Base-by-base conservation (phyloP, 2,888 invertebrate genomes). In the Bembecia ichneumoniformis region DNA sequence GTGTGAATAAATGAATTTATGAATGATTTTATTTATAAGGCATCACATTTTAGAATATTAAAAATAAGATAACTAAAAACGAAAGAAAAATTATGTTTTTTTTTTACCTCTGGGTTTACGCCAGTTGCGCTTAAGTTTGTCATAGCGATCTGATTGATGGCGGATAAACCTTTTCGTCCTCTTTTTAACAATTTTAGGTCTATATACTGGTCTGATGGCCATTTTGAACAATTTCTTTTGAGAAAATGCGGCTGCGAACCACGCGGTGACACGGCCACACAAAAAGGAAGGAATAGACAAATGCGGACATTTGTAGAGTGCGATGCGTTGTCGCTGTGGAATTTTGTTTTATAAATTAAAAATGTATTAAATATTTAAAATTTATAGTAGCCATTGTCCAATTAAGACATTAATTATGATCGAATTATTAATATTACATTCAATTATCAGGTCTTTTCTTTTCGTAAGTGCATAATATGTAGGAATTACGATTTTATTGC, bases 61-160 rank as follows among this genome's bases (percentile, higher is more conserved):
- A 16, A 44, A 15, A 15, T 16, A 7, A 7, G 28, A 13, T n/a
- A 43, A 47, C 13, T 7, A 7, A 7, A 40, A 13, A 14, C 13
- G n/a, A 40, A 13, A 40, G 40, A 40, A 7, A 40, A 40, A 40
- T n/a, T n/a, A n/a, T n/a, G 40, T 10, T 5, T 40, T 11, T 48
- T 47, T 52, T 77, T 63, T 74, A 88, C 88, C 99, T 89, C 98
- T 98, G 15, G 99, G 99, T 89, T 98, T 99, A 78, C 99, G 94
- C 99, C 99, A 99, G 92, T 96, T 97, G 63, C 94, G 91, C 91
- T 95, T 96, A 62, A 98, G 90, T 88, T 97, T 97, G 63, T 92
- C 93, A 93, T 98, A 99, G 79, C 99, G 92, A 88, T 99, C 99
- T 73, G 97, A 97, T 86, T 99, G 99, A 87, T 99, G 99, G 61